Evolutionary conservation across 1,140 invertebrate genomes (phyloP).

Genomic region (Goniozus legneri): DNA sequence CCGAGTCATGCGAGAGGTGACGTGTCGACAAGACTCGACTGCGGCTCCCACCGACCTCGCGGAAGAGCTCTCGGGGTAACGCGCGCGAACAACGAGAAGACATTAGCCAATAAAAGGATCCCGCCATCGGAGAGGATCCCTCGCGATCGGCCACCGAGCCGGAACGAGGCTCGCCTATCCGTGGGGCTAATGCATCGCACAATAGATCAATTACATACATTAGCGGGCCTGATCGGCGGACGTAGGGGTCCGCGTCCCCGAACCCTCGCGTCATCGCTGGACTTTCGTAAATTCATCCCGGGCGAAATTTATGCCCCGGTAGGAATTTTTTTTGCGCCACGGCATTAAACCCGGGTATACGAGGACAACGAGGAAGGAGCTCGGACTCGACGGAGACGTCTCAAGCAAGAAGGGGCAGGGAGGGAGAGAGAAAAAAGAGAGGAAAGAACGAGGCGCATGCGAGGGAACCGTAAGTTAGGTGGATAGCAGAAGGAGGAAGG

Average conservation of each 20-base stretch:
- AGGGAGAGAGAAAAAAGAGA: slow-evolving; percentile 25
- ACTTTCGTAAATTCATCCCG: neutral
- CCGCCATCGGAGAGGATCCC: slow-evolving; percentile 4
- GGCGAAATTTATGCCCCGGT: slow-evolving; percentile 22
- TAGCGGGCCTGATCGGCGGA: slow-evolving; percentile 32
- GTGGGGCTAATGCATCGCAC: slow-evolving; percentile 47
- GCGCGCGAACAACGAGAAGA: too few species aligned
- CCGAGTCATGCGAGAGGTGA: slow-evolving; percentile 47
- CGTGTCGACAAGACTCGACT: slow-evolving; percentile 43
- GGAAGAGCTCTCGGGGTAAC: too few species aligned
- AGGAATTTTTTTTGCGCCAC: slow-evolving; percentile 22
- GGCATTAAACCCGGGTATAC: neutral
- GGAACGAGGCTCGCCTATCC: slow-evolving; percentile 24
- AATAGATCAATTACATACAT: slow-evolving; percentile 54
- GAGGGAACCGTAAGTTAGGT: slow-evolving; percentile 54
- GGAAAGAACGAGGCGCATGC: slow-evolving; percentile 26
- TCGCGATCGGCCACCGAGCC: slow-evolving; percentile 8
- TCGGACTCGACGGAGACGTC: slow-evolving; percentile 46
- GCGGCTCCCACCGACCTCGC: slow-evolving; percentile 2
- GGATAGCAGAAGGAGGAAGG: slow-evolving; percentile 35
- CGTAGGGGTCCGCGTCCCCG: slow-evolving; percentile 24
- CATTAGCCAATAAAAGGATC: slow-evolving; percentile 6
- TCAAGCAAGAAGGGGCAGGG: slow-evolving; percentile 42
- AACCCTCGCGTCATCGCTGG: neutral
- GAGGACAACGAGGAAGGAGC: neutral